A percentile compares a stretch with the other conserved stretches of the same genome.
phyloP scores from a whole-genome alignment of 2,888 invertebrate species.

The Blastobasis adustella region DNA sequence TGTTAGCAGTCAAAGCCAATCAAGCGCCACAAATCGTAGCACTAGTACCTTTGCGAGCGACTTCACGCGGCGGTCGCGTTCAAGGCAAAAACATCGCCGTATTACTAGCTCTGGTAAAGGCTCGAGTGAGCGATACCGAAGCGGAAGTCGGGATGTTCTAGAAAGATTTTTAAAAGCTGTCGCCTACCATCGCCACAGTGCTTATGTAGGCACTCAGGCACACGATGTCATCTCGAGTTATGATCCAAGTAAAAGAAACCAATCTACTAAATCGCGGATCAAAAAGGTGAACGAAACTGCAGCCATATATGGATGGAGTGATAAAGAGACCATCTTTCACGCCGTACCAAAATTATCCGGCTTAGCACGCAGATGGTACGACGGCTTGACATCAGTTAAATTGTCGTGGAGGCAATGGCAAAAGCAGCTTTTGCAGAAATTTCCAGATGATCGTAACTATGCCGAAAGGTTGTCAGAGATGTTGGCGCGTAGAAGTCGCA shows the following conservation, averaged over 20 bases:
- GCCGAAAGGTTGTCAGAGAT: not conserved
- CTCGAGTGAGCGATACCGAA: too few species aligned
- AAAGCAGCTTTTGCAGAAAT: not conserved
- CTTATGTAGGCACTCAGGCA: slow-evolving; percentile 1
- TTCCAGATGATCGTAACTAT: not conserved
- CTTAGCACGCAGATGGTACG: not conserved
- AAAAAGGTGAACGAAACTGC: not conserved
- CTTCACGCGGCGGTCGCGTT: too few species aligned
- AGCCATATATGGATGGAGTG: not conserved
- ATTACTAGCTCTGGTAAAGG: too few species aligned
- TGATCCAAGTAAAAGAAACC: not conserved
- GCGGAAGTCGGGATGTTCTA: too few species aligned
- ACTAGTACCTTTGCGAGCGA: too few species aligned
- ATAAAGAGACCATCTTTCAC: not conserved
- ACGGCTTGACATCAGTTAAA: not conserved
- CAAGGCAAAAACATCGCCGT: too few species aligned
- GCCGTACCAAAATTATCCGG: not conserved
- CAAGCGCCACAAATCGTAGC: too few species aligned
- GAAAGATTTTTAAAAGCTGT: too few species aligned
- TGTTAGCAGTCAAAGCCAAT: too few species aligned
- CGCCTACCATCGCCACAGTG: too few species aligned
- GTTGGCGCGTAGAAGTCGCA: not conserved
- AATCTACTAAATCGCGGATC: not conserved
- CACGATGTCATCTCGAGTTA: not conserved
- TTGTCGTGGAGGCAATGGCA: not conserved